A percentile compares a stretch with the other conserved stretches of the same genome.
These are phyloP conservation scores for Stigmatopora argus DNA, from an alignment of 2,113 vertebrate genomes.

Conservation along the genomic window DNA sequence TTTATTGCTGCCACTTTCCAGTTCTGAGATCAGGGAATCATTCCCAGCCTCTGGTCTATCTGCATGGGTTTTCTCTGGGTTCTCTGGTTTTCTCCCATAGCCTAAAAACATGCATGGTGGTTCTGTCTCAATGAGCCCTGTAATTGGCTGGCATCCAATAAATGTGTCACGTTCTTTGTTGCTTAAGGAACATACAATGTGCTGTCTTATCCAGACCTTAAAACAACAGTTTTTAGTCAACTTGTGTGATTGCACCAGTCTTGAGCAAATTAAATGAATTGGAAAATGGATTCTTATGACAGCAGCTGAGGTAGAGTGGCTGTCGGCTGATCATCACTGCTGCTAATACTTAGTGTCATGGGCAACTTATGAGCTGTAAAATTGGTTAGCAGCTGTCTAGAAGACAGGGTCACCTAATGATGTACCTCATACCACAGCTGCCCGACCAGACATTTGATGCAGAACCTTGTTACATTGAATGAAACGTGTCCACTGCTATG, in stretches of 20 bases:
- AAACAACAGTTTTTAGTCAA: constrained; percentile 26
- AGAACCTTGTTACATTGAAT: constrained; percentile 9
- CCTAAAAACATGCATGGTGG: too few species aligned
- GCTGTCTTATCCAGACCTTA: constrained; percentile 3
- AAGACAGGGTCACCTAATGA: constrained; percentile 63
- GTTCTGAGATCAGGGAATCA: too few species aligned
- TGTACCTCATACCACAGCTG: constrained; percentile 45
- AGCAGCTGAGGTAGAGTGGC: constrained; percentile 2
- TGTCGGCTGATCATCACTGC: constrained; percentile 35
- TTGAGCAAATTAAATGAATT: constrained; percentile 44
- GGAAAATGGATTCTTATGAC: constrained; percentile 50
- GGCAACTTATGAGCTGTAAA: constrained; percentile 43
- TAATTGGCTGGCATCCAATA: too few species aligned
- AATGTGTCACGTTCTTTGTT: background rate
- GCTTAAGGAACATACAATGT: constrained; percentile 21
- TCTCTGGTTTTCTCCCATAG: too few species aligned
- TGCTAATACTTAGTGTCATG: constrained; percentile 66
- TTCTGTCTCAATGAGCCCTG: too few species aligned
- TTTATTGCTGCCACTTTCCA: constrained; percentile 21
- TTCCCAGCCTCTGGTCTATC: too few species aligned
- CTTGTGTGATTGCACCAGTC: background rate
- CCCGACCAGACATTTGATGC: constrained; percentile 41
- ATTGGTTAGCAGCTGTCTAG: constrained; percentile 48
- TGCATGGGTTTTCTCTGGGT: too few species aligned
- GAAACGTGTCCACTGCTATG: constrained; percentile 1